phyloP scores from a whole-genome alignment of 2,113 vertebrate species.

The Periophthalmus modestus region DNA sequence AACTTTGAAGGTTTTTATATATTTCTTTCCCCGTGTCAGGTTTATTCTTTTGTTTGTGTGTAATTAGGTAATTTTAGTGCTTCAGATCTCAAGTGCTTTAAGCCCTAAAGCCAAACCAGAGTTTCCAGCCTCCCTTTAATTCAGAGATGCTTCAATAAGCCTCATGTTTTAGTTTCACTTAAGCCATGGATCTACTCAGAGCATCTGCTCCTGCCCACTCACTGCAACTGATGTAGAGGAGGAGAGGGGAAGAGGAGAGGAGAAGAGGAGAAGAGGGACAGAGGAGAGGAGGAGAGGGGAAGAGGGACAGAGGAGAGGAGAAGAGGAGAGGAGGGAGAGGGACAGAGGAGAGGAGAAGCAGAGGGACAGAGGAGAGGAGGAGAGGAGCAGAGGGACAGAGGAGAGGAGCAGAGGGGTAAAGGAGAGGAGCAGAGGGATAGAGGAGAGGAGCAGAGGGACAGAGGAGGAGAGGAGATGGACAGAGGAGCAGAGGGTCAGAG shows the following conservation, averaged over 20 bases:
- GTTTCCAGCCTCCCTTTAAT: not conserved
- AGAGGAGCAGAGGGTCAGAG: not conserved
- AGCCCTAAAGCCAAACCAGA: too few species aligned
- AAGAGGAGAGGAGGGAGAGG: not conserved
- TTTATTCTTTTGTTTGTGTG: too few species aligned
- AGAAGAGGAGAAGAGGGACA: not conserved
- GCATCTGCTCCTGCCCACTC: not conserved
- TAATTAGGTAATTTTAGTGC: too few species aligned
- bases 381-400: not conserved
- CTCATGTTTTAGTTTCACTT: not conserved
- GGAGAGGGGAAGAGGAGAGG: not conserved
- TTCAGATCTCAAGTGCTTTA: too few species aligned
- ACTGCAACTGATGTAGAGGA: not conserved
- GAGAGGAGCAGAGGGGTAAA: too few species aligned
- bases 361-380: not conserved
- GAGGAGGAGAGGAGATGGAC: not conserved
- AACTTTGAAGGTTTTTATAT: too few species aligned
- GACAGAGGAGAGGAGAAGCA: too few species aligned
- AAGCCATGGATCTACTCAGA: not conserved
- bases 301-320: not conserved
- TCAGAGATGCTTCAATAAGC: not conserved
- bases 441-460: not conserved
- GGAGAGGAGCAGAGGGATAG: not conserved
- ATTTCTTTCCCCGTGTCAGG: too few species aligned
- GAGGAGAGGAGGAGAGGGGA: not conserved